A percentile compares a stretch with the other conserved stretches of the same genome.
These are phyloP conservation scores for Uria lomvia DNA, from an alignment of 2,113 vertebrate genomes.

Conservation along the genomic window DNA sequence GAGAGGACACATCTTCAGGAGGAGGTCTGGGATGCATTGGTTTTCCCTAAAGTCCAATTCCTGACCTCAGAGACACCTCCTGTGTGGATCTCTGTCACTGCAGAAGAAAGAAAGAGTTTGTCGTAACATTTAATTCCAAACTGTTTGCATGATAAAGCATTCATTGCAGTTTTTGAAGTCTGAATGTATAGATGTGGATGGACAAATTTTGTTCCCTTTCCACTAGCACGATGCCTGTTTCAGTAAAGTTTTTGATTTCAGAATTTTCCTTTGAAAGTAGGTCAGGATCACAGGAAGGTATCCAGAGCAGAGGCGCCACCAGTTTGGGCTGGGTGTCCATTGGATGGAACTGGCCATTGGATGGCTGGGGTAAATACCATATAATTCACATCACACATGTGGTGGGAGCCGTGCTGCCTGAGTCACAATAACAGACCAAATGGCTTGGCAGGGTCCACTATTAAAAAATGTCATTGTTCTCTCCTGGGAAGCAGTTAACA, in stretches of 20 bases:
- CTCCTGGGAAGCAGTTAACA: not conserved
- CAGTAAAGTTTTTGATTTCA: not conserved
- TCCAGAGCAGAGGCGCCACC: not conserved
- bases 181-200: not conserved
- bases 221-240: not conserved
- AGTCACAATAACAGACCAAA: not conserved
- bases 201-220: not conserved
- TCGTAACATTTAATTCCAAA: not conserved
- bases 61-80: not conserved
- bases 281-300: not conserved
- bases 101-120: not conserved
- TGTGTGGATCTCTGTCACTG: not conserved
- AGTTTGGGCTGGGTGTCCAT: not conserved
- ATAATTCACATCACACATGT: not conserved
- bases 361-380: not conserved
- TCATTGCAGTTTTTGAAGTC: not conserved
- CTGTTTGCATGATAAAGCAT: not conserved
- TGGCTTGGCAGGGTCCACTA: not conserved
- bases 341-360: not conserved
- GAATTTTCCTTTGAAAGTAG: not conserved
- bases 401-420: not conserved
- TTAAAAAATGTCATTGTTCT: not conserved
- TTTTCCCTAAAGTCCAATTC: not conserved
- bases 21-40: not conserved
- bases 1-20: not conserved